A percentile compares a stretch with the other conserved stretches of the same genome.
phyloP scores from a whole-genome alignment of 2,888 invertebrate species.

The Trachelus iudaicus region DNA sequence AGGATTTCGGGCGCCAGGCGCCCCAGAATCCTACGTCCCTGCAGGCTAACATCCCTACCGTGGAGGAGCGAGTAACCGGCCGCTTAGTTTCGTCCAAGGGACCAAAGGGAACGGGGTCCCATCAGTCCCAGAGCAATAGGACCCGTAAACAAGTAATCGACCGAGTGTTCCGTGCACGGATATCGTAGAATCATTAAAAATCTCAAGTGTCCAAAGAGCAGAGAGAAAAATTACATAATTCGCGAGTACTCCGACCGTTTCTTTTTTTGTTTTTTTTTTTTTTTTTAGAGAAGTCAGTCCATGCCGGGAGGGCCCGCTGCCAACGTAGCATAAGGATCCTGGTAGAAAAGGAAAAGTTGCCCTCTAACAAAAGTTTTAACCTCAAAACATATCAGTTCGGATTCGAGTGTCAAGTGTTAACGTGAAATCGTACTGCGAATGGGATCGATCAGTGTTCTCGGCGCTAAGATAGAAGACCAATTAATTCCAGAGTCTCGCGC shows the following conservation, averaged over 20 bases:
- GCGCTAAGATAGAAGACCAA: background rate
- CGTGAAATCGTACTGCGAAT: background rate
- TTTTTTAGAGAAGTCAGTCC: constrained; percentile 10
- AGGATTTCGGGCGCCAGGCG: background rate
- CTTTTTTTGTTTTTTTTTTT: background rate
- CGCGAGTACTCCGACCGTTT: constrained; percentile 18
- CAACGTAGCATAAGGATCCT: constrained; percentile 22
- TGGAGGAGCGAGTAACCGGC: constrained; percentile 48
- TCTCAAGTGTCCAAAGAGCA: background rate
- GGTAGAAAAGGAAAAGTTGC: background rate
- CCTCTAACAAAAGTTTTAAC: background rate
- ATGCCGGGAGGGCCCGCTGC: constrained; percentile 14
- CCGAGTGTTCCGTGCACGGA: background rate
- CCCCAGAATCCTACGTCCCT: constrained; percentile 42
- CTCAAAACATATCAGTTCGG: background rate
- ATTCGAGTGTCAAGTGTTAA: background rate
- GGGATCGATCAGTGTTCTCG: background rate
- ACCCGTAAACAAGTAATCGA: background rate
- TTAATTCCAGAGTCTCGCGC: constrained; percentile 1
- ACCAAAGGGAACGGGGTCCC: constrained; percentile 48
- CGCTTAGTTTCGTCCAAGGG: constrained; percentile 55
- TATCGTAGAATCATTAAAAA: background rate
- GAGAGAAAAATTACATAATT: constrained; percentile 34
- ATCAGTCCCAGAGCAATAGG: constrained; percentile 14
- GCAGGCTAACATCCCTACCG: constrained; percentile 44